phyloP scores from a whole-genome alignment of 2,888 invertebrate species.

The Peribatodes rhomboidaria region DNA sequence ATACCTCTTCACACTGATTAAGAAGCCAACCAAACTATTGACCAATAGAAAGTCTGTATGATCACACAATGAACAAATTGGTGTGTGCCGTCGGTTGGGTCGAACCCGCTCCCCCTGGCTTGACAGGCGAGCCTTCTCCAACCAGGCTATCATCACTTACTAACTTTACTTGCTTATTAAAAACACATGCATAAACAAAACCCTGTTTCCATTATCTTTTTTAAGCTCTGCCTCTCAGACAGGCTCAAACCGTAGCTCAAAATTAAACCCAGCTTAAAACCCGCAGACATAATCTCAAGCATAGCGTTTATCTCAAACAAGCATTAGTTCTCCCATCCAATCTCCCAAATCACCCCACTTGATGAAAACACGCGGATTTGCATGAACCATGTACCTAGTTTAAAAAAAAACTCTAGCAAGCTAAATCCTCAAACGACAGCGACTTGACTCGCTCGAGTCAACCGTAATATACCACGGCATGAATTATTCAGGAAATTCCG shows the following conservation, averaged over 20 bases:
- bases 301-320: constrained; percentile 23
- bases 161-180: no score
- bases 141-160: no score
- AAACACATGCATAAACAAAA: not conserved
- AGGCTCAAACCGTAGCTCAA: not conserved
- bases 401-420: constrained; percentile 22
- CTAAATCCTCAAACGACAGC: constrained; percentile 31
- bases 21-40: no score
- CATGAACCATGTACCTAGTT: constrained; percentile 18
- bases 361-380: constrained; percentile 32
- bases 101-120: no score
- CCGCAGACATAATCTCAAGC: not conserved
- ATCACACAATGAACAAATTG: no score
- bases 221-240: not conserved
- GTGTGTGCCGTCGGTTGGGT: no score
- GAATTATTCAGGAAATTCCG: constrained; percentile 56
- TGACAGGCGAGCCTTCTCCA: no score
- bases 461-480: constrained; percentile 41
- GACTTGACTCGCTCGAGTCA: constrained; percentile 34
- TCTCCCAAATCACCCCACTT: constrained; percentile 23
- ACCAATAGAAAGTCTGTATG: no score
- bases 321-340: constrained; percentile 34
- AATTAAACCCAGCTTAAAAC: not conserved
- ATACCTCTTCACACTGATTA: no score
- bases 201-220: not conserved